phyloP scores from a whole-genome alignment of 2,888 invertebrate species.

The Ashinkailepas kermadecensis region DNA sequence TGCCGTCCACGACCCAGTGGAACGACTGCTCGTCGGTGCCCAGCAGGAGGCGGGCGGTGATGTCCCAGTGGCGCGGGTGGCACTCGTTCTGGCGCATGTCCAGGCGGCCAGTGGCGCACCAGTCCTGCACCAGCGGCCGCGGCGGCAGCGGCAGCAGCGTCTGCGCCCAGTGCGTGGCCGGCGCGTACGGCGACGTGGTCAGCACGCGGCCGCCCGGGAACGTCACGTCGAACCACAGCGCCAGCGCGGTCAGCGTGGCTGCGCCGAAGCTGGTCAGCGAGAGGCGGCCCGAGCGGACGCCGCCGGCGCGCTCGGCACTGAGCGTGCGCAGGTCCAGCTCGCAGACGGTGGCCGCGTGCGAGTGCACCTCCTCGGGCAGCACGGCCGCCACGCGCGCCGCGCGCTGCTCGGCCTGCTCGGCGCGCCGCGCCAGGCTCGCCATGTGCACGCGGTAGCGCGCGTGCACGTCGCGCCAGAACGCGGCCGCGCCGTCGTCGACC shows the following conservation, averaged over 20 bases:
- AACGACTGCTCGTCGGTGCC: not conserved
- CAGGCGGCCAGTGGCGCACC: slow-evolving; percentile 25
- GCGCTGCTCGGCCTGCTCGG: slow-evolving; percentile 30
- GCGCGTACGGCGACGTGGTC: slow-evolving; percentile 32
- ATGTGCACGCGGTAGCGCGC: slow-evolving; percentile 32
- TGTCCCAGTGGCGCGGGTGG: not conserved
- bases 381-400: slow-evolving; percentile 32
- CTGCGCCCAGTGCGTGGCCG: slow-evolving; percentile 34
- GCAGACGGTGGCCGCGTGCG: slow-evolving; percentile 30
- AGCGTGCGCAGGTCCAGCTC: slow-evolving; percentile 32
- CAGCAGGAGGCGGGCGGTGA: not conserved
- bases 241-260: slow-evolving; percentile 30
- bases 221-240: slow-evolving; percentile 33
- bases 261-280: slow-evolving; percentile 32
- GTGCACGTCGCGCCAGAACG: slow-evolving; percentile 33
- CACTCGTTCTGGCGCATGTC: slow-evolving; percentile 26
- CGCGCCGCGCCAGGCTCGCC: slow-evolving; percentile 33
- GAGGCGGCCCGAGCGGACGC: slow-evolving; percentile 25
- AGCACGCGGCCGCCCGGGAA: slow-evolving; percentile 32
- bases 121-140: slow-evolving; percentile 27
- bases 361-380: slow-evolving; percentile 32
- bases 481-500: slow-evolving; percentile 32
- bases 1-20: not conserved
- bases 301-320: slow-evolving; percentile 27
- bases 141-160: slow-evolving; percentile 30